Base-by-base conservation (phyloP, 2,888 invertebrate genomes). In the Ichneumon xanthorius region DNA sequence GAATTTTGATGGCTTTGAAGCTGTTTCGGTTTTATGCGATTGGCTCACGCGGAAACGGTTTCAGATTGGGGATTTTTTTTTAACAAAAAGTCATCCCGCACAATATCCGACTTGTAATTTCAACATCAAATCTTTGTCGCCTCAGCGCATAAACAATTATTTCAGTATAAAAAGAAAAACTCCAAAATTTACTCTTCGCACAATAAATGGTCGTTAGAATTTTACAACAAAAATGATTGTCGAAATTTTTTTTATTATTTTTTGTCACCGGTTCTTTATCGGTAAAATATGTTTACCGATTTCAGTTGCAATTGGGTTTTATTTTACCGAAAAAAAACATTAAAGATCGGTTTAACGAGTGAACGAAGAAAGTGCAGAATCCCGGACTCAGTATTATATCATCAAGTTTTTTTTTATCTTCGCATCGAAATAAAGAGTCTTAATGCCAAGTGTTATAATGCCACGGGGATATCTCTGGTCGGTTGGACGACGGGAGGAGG, bases 361-460 rank as follows among this genome's bases (percentile, higher is more conserved):
- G 58, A 58, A 7, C 5, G 61, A 73, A 45, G 63, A 63, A 63
- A 48, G n/a, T 45, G 48, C 63, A 50, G 48, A 48, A 61, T 33
- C 19, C n/a, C 33, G 30, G 63, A 63, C 67, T 82, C 22, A 82
- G 71, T 53, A 55, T 16, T 50, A 65, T 50, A 72, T 72, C 50
- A 78, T 33, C 58, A 16, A 19, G 40, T 45, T 33, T 37, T 55
- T 22, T 30, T 72, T 45, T 22, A 22, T 55, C 22, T 14, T 14
- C 45, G 45, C 61, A 70, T 37, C 14, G 67, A 53, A 75, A 75
- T 63, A 37, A 70, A 58, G 48, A 81, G 65, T 76, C 79, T 85
- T 85, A 85, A 85, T 85, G 85, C 82, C 85, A 85, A 82, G 82
- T 82, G 75, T 48, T 82, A 72, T 85, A 85, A 85, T 80, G 85